phyloP scores from a whole-genome alignment of 2,888 invertebrate species.

The Thecophora atra region DNA sequence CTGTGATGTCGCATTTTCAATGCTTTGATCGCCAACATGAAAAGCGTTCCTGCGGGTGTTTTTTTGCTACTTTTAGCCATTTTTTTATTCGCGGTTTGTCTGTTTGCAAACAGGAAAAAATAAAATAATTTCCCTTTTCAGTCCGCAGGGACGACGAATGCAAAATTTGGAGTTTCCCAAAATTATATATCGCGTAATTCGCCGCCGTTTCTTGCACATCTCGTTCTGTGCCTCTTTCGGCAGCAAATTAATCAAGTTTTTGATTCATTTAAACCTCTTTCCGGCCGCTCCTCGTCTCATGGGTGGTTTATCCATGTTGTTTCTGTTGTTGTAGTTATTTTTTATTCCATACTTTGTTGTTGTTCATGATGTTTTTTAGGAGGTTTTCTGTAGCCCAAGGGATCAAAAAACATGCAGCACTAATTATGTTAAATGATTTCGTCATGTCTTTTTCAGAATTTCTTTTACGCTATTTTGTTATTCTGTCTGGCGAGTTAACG shows the following conservation, averaged over 20 bases:
- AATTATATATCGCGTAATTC: constrained; percentile 17
- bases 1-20: background rate
- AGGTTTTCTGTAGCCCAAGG: background rate
- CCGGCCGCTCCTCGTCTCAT: background rate
- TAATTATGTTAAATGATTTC: constrained; percentile 20
- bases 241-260: constrained; percentile 21
- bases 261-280: background rate
- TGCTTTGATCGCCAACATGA: constrained; percentile 12
- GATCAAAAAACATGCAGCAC: background rate
- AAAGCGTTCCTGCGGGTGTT: constrained; percentile 50
- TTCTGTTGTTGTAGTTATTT: no score
- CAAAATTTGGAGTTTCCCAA: background rate
- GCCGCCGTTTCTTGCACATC: background rate
- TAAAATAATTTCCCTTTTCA: background rate
- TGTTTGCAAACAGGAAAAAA: constrained; percentile 2
- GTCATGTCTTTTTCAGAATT: background rate
- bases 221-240: constrained; percentile 20
- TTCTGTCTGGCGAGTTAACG: constrained; percentile 21
- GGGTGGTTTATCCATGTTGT: no score
- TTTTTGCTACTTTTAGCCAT: background rate
- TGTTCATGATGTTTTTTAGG: background rate
- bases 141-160: background rate
- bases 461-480: background rate
- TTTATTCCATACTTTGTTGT: no score
- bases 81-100: background rate